phyloP scores from a whole-genome alignment of 2,888 invertebrate species.

The Alviniconcha strummeri region DNA sequence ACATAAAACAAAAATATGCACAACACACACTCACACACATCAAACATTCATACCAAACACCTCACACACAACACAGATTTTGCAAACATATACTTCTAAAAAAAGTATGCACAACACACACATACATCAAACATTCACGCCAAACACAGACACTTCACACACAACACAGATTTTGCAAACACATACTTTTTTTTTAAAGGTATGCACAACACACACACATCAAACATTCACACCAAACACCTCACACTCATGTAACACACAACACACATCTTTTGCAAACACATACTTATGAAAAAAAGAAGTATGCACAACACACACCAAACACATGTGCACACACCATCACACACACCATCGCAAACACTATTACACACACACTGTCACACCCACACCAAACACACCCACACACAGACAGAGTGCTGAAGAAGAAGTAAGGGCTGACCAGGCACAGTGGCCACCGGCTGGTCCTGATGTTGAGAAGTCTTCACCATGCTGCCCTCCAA shows the following conservation, averaged over 20 bases:
- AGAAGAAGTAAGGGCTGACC: conserved; percentile 45
- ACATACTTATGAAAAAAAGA: background rate
- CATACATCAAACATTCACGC: background rate
- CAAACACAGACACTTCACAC: background rate
- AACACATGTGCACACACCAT: background rate
- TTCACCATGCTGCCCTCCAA: conserved; percentile 57
- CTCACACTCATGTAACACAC: background rate
- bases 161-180: background rate
- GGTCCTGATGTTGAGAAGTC: conserved; percentile 52
- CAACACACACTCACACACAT: background rate
- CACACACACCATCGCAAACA: background rate
- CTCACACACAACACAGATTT: background rate
- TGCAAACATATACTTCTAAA: background rate
- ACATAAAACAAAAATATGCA: background rate
- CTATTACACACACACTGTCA: background rate
- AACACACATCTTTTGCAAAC: background rate
- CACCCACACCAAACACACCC: background rate
- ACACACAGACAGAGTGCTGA: background rate
- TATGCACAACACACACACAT: background rate
- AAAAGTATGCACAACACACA: background rate
- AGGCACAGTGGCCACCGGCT: conserved; percentile 56
- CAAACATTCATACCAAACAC: too few relatives aligned
- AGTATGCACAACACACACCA: background rate
- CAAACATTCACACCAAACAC: background rate
- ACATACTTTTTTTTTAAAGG: background rate